Evolutionary conservation across 1,140 invertebrate genomes (phyloP).

Genomic region (Trypoxylus dichotomus): DNA sequence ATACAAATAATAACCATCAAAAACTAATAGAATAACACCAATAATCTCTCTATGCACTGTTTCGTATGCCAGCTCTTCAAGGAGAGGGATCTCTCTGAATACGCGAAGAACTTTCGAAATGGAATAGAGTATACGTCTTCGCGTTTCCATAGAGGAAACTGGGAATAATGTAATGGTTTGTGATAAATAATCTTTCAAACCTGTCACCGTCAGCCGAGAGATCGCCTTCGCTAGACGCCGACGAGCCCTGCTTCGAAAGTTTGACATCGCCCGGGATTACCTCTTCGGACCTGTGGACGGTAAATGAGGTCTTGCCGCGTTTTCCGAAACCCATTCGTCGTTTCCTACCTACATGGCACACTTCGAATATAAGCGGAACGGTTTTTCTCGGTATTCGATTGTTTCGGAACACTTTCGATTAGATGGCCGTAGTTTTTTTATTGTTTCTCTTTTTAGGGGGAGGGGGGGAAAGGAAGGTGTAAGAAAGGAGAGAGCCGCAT

Average conservation of each 20-base stretch:
- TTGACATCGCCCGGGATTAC: slow-evolving; percentile 84
- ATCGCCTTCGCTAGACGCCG: slow-evolving; percentile 90
- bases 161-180: no score
- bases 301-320: slow-evolving; percentile 92
- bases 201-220: slow-evolving; percentile 80
- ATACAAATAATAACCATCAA: neutral
- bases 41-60: neutral
- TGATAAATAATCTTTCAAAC: slow-evolving; percentile 55
- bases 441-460: neutral
- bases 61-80: neutral
- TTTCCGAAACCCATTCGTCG: slow-evolving; percentile 93
- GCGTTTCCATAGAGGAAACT: neutral
- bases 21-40: neutral
- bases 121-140: neutral
- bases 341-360: slow-evolving; percentile 74
- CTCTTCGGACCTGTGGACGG: slow-evolving; percentile 94
- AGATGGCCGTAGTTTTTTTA: neutral
- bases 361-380: neutral
- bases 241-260: slow-evolving; percentile 79
- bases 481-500: slow-evolving; percentile 20
- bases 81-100: neutral
- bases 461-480: neutral
- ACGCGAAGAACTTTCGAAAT: neutral
- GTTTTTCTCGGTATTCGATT: neutral
- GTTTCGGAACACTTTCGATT: neutral